A percentile compares a stretch with the other conserved stretches of the same genome.
Conservation (phyloP, 2,797 vertebrate species). For the Psittacula echo region DNA sequence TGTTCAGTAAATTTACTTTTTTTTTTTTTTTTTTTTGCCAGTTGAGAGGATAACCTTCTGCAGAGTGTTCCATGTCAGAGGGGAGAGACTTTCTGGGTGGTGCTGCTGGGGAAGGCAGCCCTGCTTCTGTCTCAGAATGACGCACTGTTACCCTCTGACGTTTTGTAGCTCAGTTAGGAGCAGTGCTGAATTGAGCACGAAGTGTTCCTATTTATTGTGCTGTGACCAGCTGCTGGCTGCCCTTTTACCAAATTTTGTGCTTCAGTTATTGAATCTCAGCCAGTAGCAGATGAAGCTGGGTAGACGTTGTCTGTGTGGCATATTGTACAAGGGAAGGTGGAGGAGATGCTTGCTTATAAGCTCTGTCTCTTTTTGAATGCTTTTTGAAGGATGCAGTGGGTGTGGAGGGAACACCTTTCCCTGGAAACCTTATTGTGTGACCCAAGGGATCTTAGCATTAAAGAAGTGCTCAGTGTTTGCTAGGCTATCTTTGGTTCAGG, state of each 20-base stretch:
- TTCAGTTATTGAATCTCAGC: neutral
- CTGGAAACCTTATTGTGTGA: neutral
- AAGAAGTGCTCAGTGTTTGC: neutral
- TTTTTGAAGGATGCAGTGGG: neutral
- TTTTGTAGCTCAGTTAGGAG: neutral
- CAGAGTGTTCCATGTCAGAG: neutral
- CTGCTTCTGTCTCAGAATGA: neutral
- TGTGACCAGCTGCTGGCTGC: neutral
- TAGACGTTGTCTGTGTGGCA: neutral
- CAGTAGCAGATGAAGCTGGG: neutral
- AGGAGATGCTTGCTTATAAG: neutral
- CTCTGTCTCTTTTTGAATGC: neutral
- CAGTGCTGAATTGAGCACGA: fast-evolving
- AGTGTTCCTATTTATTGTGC: neutral
- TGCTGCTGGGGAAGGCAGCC: neutral
- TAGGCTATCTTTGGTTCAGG: neutral
- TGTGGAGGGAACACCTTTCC: neutral
- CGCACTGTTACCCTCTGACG: neutral
- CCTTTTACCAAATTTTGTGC: neutral
- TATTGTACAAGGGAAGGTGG: neutral
- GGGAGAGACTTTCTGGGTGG: neutral
- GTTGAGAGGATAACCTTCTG: neutral
- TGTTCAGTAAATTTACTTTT: neutral
- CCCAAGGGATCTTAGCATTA: neutral
- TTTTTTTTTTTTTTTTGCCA: neutral